These are phyloP conservation scores for Catharus bicknelli DNA, from an alignment of 2,113 vertebrate species.

Conservation along the genomic window DNA sequence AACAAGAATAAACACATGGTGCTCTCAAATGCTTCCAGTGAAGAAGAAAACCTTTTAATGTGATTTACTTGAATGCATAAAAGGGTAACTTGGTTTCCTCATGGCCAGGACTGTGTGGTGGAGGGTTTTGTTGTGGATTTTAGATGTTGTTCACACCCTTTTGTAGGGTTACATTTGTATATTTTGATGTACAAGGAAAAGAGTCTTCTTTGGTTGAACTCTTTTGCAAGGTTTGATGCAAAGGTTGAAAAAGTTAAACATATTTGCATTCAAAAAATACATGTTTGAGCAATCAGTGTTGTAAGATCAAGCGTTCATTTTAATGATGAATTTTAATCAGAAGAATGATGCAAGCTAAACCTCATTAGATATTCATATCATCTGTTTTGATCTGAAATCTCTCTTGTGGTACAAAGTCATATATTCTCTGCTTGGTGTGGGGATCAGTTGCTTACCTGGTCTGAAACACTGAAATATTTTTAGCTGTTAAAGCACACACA, in stretches of 20 bases:
- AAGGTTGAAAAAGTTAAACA: neutral
- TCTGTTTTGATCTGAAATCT: neutral
- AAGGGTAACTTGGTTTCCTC: neutral
- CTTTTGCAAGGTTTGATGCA: neutral
- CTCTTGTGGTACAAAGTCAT: neutral
- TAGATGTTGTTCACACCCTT: neutral
- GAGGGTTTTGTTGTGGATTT: neutral
- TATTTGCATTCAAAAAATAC: neutral
- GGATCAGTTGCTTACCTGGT: neutral
- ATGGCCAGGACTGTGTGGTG: neutral
- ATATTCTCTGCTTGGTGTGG: neutral
- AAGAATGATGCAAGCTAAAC: neutral
- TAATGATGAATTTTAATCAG: constrained; percentile 17
- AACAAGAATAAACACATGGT: neutral
- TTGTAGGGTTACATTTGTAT: neutral
- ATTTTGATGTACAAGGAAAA: neutral
- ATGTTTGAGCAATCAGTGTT: neutral
- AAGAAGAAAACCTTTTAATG: neutral
- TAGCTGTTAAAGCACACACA: neutral
- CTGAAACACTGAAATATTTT: neutral
- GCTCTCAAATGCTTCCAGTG: neutral
- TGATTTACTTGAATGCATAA: neutral
- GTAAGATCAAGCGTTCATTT: neutral
- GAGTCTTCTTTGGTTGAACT: neutral
- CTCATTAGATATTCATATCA: neutral